phyloP scores from a whole-genome alignment of 2,113 vertebrate genomes.

The Mastomys natalensis region DNA sequence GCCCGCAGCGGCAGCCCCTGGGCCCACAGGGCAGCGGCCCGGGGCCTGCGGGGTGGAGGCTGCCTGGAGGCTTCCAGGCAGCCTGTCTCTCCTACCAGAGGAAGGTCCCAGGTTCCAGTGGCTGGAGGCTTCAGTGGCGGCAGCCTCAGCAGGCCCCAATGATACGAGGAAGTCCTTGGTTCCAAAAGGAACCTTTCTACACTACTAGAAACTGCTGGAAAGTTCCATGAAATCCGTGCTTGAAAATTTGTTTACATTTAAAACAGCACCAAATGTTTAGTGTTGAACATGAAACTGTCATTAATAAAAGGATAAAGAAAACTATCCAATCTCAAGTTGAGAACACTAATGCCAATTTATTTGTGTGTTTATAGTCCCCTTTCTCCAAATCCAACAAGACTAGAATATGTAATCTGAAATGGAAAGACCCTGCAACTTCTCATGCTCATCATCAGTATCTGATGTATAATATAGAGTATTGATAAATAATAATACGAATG shows the following conservation, averaged over 20 bases:
- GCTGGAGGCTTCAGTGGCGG: too few species aligned
- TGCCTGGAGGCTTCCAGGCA: too few species aligned
- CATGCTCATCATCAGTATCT: neutral
- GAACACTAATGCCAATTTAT: neutral
- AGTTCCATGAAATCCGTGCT: neutral
- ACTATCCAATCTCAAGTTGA: neutral
- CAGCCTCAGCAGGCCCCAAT: too few species aligned
- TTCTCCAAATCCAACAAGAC: neutral
- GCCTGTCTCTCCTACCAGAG: too few species aligned
- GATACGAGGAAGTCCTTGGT: too few species aligned
- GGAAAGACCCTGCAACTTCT: neutral
- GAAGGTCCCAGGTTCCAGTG: too few species aligned
- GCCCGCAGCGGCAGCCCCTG: too few species aligned
- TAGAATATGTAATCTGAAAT: neutral
- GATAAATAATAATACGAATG: neutral
- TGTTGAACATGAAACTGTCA: neutral
- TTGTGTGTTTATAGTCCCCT: neutral
- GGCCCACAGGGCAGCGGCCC: too few species aligned
- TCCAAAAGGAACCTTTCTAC: too few species aligned
- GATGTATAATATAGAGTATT: neutral
- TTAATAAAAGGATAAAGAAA: neutral
- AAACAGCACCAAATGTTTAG: slow-evolving; percentile 15
- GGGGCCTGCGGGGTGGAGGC: too few species aligned
- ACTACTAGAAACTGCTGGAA: slow-evolving; percentile 18
- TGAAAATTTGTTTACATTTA: slow-evolving; percentile 46